These are phyloP conservation scores for Drosophila dives DNA, from an alignment of 2,888 invertebrate species.

Conservation along the genomic window DNA sequence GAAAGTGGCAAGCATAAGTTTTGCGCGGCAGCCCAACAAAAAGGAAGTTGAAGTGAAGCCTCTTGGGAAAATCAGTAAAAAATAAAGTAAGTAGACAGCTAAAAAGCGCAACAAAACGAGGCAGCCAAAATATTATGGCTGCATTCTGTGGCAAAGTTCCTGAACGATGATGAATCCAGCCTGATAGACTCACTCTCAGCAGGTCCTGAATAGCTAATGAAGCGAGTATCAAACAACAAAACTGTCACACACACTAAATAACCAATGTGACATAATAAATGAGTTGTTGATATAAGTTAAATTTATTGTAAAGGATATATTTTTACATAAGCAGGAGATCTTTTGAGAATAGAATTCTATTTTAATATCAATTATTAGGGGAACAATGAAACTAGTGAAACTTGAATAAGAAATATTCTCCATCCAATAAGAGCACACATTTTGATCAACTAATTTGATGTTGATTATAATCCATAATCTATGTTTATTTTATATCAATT, in stretches of 20 bases:
- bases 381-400: neutral
- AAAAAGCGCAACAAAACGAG: slow-evolving; percentile 30
- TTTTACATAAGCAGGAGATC: no score
- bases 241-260: slow-evolving; percentile 6
- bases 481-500: no score
- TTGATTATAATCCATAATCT: neutral
- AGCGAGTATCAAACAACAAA: slow-evolving; percentile 46
- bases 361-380: no score
- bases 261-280: neutral
- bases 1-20: slow-evolving; percentile 67
- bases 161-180: slow-evolving; percentile 59
- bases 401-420: neutral
- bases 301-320: neutral
- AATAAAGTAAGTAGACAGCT: slow-evolving; percentile 18
- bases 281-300: neutral
- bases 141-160: slow-evolving; percentile 53
- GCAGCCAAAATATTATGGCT: slow-evolving; percentile 45
- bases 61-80: neutral
- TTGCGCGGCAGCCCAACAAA: slow-evolving; percentile 47
- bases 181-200: slow-evolving; percentile 50
- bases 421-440: neutral
- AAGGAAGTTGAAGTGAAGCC: slow-evolving; percentile 28
- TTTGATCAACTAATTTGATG: neutral
- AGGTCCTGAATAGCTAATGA: slow-evolving; percentile 69
- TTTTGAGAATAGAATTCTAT: neutral